A percentile compares a stretch with the other conserved stretches of the same genome.
These are phyloP conservation scores for Micromesistius poutassou DNA, from an alignment of 2,797 vertebrate species.

Conservation along the genomic window DNA sequence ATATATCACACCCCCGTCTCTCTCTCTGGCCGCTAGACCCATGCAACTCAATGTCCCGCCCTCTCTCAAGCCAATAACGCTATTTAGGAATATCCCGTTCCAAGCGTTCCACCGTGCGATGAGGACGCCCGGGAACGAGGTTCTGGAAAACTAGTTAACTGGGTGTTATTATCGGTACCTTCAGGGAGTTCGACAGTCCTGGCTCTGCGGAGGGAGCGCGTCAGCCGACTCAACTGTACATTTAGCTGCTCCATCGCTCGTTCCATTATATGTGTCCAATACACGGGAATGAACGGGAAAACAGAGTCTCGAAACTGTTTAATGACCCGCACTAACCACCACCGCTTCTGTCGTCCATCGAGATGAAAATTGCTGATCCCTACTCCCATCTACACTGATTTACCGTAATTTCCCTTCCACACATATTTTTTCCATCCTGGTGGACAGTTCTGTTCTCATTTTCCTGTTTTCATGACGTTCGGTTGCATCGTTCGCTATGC, in stretches of 20 bases:
- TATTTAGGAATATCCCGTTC: not conserved
- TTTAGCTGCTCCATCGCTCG: slow-evolving; percentile 96
- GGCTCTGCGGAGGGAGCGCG: slow-evolving; percentile 90
- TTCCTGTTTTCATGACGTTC: slow-evolving; percentile 20
- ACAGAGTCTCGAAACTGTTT: slow-evolving; percentile 28
- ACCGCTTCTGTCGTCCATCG: slow-evolving; percentile 52
- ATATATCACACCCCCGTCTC: too few species aligned
- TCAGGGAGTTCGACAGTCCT: slow-evolving; percentile 96
- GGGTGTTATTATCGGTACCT: slow-evolving; percentile 64
- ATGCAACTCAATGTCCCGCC: too few species aligned
- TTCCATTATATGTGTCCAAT: slow-evolving; percentile 85
- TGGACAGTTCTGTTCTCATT: not conserved
- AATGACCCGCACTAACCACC: not conserved
- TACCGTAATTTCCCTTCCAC: slow-evolving; percentile 12
- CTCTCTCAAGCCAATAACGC: not conserved
- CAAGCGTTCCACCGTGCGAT: not conserved
- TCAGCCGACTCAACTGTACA: slow-evolving; percentile 87
- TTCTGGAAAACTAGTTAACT: too few species aligned
- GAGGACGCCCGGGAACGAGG: too few species aligned
- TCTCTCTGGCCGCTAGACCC: too few species aligned
- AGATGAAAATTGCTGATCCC: not conserved
- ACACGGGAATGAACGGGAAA: slow-evolving; percentile 25
- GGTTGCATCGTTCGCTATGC: slow-evolving; percentile 34
- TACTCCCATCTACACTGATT: slow-evolving; percentile 4
- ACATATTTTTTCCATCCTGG: not conserved